Evolutionary conservation across 1,140 invertebrate species (phyloP), one percentile per base, ranked within the genome.

Genomic region (Diorhabda carinulata): DNA sequence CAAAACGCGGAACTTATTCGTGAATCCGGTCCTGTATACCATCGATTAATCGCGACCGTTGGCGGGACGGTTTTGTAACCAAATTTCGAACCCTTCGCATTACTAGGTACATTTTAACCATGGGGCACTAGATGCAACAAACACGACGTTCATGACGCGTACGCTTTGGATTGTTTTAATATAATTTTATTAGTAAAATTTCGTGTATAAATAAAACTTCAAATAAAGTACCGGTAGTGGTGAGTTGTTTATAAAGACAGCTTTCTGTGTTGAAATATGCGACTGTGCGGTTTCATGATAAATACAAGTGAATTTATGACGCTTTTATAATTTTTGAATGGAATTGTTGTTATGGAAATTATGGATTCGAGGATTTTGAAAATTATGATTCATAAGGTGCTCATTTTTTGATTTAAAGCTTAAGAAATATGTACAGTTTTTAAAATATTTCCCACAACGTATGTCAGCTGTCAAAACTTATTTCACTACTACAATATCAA

Each of bases 341-440:
- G 25, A 25, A 25, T 25, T 25, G n/a, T 2, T 52, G 47, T 8
- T n/a, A 52, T 52, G 47, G 47, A 52, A 52, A 52, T 52, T 52
- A 52, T 52, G 47, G 47, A 52, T 52, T 52, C 47, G 47, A 52
- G 47, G 47, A 52, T 52, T 52, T 52, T 52, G 47, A 52, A 52
- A 52, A 52, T 52, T n/a, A 52, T 52, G 47, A 52, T 52, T 52
- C 47, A 52, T 52, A 52, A 52, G 47, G 47, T 52, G 6, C n/a
- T 3, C 47, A 25, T 25, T 25, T 25, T 25, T 25, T 25, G 25
- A 25, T 25, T 25, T 25, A 25, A 25, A 25, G 25, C 25, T 25
- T 25, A 25, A 25, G 25, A 25, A 25, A 25, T 25, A 25, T 25
- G 25, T 25, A 25, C 25, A 25, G 25, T 25, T 25, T 25, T 25